Percentiles rank a stretch among this genome's conserved stretches.
Evolutionary conservation across 53 echinoderm and acorn worm species (phyloP).

Genomic region (Holothuria leucospilota): DNA sequence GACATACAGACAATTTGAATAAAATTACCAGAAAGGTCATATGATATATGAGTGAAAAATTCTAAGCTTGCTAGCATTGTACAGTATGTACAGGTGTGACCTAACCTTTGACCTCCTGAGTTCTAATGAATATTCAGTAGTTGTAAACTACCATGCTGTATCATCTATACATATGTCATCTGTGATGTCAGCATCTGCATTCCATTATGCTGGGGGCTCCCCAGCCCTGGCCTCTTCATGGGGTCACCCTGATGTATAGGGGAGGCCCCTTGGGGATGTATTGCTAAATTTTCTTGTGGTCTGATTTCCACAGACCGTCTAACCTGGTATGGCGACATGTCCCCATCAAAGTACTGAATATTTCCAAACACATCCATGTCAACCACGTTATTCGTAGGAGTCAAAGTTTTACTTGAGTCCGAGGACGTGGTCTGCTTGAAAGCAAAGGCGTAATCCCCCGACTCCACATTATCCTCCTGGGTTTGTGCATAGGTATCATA

Average conservation of each 20-base stretch:
- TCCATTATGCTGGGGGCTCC: slow-evolving; percentile 41
- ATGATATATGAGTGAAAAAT: slow-evolving; percentile 11
- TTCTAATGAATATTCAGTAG: background rate
- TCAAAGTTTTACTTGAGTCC: slow-evolving; percentile 43
- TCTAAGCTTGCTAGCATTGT: background rate
- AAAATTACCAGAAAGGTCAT: background rate
- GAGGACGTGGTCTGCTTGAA: slow-evolving; percentile 47
- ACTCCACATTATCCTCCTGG: slow-evolving; percentile 36
- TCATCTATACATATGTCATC: slow-evolving; percentile 46
- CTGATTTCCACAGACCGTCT: slow-evolving; percentile 34
- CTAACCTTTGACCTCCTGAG: background rate
- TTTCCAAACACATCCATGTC: slow-evolving; percentile 46
- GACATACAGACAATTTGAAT: no score
- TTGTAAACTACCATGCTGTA: background rate
- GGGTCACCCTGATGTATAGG: slow-evolving; percentile 28
- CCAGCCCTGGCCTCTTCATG: background rate
- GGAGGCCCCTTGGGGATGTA: slow-evolving; percentile 44
- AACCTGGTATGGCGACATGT: slow-evolving; percentile 66
- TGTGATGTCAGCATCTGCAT: slow-evolving; percentile 43
- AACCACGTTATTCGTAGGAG: slow-evolving; percentile 19
- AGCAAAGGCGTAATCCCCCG: slow-evolving; percentile 29
- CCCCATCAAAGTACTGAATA: slow-evolving; percentile 69
- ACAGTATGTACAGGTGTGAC: slow-evolving; percentile 13
- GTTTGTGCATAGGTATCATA: slow-evolving; percentile 37
- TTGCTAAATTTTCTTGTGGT: slow-evolving; percentile 36